Percentiles rank a stretch among this genome's conserved stretches.
Conservation (phyloP, 2,797 vertebrate species). For the Channallabes apus region DNA sequence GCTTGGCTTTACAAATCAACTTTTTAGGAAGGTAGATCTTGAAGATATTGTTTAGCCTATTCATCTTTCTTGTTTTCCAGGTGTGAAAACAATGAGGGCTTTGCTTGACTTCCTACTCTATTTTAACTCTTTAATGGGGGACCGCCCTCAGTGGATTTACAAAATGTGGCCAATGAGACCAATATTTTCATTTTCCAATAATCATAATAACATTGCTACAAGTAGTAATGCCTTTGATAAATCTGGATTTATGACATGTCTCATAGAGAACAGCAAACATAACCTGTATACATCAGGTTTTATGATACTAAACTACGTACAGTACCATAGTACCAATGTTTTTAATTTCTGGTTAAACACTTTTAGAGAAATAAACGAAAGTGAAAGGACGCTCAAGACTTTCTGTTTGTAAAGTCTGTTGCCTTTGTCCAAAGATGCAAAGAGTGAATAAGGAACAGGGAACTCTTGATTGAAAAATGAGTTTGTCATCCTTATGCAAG, state of each 20-base stretch:
- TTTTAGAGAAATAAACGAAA: not conserved
- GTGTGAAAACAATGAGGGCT: not conserved
- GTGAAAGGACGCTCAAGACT: not conserved
- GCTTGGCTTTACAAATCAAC: not conserved
- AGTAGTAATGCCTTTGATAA: not conserved
- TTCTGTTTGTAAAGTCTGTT: constrained; percentile 2
- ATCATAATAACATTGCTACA: not conserved
- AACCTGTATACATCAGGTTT: not conserved
- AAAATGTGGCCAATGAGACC: not conserved
- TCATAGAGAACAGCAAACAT: not conserved
- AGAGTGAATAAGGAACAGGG: not conserved
- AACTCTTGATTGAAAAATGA: constrained; percentile 8
- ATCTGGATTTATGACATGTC: not conserved
- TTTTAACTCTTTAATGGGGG: not conserved
- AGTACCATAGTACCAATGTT: too few species aligned
- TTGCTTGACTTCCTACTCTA: not conserved
- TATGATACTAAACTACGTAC: too few species aligned
- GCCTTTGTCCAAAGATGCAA: not conserved
- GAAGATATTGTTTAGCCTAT: not conserved
- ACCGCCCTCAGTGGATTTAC: too few species aligned
- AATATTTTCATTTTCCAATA: not conserved
- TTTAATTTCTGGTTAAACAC: not conserved
- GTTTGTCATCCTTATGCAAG: not conserved
- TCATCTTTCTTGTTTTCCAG: not conserved
- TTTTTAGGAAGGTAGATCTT: not conserved